Base-by-base conservation (phyloP, 2,888 invertebrate genomes). In the Eilema caniola region DNA sequence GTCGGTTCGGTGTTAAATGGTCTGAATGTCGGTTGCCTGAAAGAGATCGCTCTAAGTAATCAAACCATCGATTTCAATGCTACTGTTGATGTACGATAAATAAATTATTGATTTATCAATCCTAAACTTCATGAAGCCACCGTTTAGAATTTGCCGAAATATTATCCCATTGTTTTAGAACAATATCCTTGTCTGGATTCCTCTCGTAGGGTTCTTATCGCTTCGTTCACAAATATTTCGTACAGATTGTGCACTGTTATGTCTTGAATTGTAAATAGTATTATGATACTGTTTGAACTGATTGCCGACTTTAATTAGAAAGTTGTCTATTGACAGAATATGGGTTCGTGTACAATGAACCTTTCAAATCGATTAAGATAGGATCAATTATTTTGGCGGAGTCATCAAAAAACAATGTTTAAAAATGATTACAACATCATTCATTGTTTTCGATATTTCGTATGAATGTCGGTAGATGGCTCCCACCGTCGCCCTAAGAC, bases 131-230 rank as follows among this genome's bases (percentile, higher is more conserved):
- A 67, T 77, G 69, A 74, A 80, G 37, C 71, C 61, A 8, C 60
- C 78, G 66, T 75, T 81, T 65, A 71, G 69, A 64, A 69, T 53
- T 74, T 67, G 66, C 79, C 68, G 66, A 53, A 60, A 72, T 72
- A 67, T 78, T 64, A 79, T 69, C 68, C 68, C 62, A 56, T 70
- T 67, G 68, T 69, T 73, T 75, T 74, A 69, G 79, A 77, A 78
- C 71, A 78, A 78, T 79, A 79, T 76, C 79, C 78, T 77, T 74
- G 77, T 76, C 78, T 79, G 71, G 74, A 79, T 75, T 77, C 66
- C 79, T 80, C 76, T 77, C 79, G 77, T 84, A 83, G 86, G 85
- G 82, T 82, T 83, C 79, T 80, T 81, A 84, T 84, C 83, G 82
- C 85, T 83, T 74, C 66, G 76, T 80, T 75, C 66, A 66, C 75